phyloP scores from a whole-genome alignment of 1,140 invertebrate genomes.

The Ctenoplectra terminalis region DNA sequence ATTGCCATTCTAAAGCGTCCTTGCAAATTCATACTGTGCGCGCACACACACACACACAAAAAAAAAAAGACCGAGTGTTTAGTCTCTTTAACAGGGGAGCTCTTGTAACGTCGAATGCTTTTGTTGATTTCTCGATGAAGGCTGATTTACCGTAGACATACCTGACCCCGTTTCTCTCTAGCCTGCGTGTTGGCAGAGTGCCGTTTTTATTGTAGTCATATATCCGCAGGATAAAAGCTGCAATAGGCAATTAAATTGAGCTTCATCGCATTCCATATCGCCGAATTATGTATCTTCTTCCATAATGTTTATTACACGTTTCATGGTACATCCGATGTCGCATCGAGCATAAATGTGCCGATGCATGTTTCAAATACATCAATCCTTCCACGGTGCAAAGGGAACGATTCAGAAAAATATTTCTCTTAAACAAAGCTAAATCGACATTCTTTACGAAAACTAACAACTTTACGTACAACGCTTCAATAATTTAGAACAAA shows the following conservation, averaged over 20 bases:
- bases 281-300: slow-evolving; percentile 16
- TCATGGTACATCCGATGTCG: background rate
- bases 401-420: too few relatives aligned
- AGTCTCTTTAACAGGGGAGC: slow-evolving; percentile 33
- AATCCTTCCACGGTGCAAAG: too few relatives aligned
- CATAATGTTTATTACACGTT: slow-evolving; percentile 30
- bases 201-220: slow-evolving; percentile 64
- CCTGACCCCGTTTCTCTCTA: slow-evolving; percentile 64
- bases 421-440: too few relatives aligned
- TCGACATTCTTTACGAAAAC: too few relatives aligned
- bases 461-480: too few relatives aligned
- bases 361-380: too few relatives aligned
- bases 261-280: slow-evolving; percentile 33
- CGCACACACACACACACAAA: background rate
- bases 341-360: too few relatives aligned
- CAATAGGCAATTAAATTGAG: slow-evolving; percentile 54
- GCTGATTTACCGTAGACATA: slow-evolving; percentile 66
- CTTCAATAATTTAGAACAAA: too few relatives aligned
- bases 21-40: background rate
- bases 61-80: slow-evolving; percentile 13
- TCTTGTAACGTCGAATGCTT: slow-evolving; percentile 47
- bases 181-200: slow-evolving; percentile 62
- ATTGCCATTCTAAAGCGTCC: slow-evolving; percentile 8
- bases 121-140: slow-evolving; percentile 64
- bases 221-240: slow-evolving; percentile 58